Percentiles rank a stretch among this genome's conserved stretches.
These are phyloP conservation scores for Orthosia gracilis DNA, from an alignment of 2,888 invertebrate genomes.

Conservation along the genomic window DNA sequence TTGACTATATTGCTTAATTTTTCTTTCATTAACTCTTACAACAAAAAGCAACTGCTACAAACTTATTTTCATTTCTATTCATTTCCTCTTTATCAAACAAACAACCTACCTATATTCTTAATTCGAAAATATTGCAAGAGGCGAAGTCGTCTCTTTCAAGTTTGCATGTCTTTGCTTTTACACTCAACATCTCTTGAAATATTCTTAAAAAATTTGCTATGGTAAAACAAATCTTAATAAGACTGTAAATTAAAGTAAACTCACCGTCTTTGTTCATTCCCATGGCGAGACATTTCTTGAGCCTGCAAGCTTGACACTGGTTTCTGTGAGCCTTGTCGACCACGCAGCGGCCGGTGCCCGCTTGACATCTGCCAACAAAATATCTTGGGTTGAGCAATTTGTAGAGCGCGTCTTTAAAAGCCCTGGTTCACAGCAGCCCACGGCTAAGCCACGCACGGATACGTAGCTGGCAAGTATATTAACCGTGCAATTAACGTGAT, in stretches of 20 bases:
- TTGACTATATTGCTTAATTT: not conserved
- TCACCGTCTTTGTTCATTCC: constrained; percentile 99
- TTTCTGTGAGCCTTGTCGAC: constrained; percentile 99
- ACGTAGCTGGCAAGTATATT: not conserved
- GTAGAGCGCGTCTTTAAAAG: not conserved
- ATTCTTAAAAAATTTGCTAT: not conserved
- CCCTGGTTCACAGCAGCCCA: not conserved
- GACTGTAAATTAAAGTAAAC: constrained; percentile 75
- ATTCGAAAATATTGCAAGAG: no score
- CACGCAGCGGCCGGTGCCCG: constrained; percentile 98
- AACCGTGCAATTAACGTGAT: not conserved
- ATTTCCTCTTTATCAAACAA: not conserved
- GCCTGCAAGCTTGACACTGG: constrained; percentile 99
- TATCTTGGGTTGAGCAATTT: not conserved
- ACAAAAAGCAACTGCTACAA: constrained; percentile 18
- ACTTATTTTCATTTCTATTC: not conserved
- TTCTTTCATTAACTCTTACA: constrained; percentile 8
- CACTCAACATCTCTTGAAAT: not conserved
- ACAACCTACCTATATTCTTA: not conserved
- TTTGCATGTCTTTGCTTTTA: not conserved
- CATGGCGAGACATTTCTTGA: constrained; percentile 99
- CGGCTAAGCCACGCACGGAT: not conserved
- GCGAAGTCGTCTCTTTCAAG: not conserved
- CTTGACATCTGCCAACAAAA: constrained; percentile 96
- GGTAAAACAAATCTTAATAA: not conserved